Percentiles rank a stretch among this genome's conserved stretches.
These are phyloP conservation scores for Augiades crinisus DNA, from an alignment of 2,888 invertebrate species.

Conservation along the genomic window DNA sequence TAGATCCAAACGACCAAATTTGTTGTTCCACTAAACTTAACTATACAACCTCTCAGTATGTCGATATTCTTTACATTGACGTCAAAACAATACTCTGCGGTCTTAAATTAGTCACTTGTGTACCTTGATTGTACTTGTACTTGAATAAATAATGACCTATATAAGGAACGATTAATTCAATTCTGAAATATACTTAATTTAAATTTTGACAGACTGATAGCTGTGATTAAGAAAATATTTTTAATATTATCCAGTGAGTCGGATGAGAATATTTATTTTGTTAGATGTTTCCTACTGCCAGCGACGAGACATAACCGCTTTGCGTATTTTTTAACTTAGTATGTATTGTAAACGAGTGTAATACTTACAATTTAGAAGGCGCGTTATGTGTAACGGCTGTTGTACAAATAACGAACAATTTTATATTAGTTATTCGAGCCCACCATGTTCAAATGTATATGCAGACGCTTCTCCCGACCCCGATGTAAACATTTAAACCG, in stretches of 20 bases:
- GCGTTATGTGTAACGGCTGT: constrained; percentile 49
- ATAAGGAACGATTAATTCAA: constrained; percentile 74
- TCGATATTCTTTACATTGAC: constrained; percentile 44
- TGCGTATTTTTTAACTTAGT: constrained; percentile 63
- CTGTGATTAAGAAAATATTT: constrained; percentile 82
- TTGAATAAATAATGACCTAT: constrained; percentile 71
- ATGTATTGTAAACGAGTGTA: constrained; percentile 49
- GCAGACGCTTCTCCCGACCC: constrained; percentile 34
- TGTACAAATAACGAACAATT: constrained; percentile 60
- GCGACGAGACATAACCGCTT: constrained; percentile 68
- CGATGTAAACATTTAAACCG: constrained; percentile 36
- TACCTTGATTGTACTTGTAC: constrained; percentile 74
- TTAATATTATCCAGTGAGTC: constrained; percentile 81
- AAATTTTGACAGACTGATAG: constrained; percentile 82
- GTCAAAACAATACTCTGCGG: constrained; percentile 65
- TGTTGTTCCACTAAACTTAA: constrained; percentile 57
- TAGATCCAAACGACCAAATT: constrained; percentile 67
- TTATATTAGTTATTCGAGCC: constrained; percentile 53
- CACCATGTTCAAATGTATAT: constrained; percentile 43
- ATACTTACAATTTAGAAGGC: constrained; percentile 38
- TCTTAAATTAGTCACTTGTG: constrained; percentile 79
- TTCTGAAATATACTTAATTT: constrained; percentile 82
- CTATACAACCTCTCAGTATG: constrained; percentile 58
- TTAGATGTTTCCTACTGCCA: constrained; percentile 77
- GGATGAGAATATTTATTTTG: constrained; percentile 79